Base-by-base conservation (phyloP, 2,113 vertebrate genomes). In the Psettodes erumei region DNA sequence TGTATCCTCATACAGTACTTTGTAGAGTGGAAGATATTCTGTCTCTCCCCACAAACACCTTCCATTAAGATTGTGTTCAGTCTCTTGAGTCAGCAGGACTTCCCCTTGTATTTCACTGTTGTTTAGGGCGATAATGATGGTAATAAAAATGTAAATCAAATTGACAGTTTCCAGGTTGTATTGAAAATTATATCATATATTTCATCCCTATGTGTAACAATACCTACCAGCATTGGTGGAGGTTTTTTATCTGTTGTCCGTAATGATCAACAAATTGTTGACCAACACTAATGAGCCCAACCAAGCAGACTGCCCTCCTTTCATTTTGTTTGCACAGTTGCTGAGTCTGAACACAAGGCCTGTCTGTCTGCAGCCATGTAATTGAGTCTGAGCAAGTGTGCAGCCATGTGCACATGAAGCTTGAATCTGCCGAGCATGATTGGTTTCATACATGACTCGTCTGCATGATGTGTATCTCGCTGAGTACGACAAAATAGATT, bases 231-330 rank as follows among this genome's bases (percentile, higher is more conserved):
- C 6, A 4, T 16, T 70, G 25, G 54, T 13, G 47, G 37, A 55
- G 38, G 42, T 48, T 45, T 13, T n/a, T 59, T 71, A n/a, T 65
- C 8, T 61, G 78, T 67, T 67, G 37, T 70, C 54, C 65, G 21
- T 83, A 72, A 84, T 73, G 71, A 85, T 81, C 38, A 63, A 48
- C 58, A 81, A 78, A 82, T 76, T 86, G 66, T 82, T 83, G 82
- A 83, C 43, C 5, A 43, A 51, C 61, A 23, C 35, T 86, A 88
- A 92, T 76, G 80, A 84, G 74, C 38, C 43, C 56, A 77, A 38
- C 43, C 60, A 54, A 85, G 83, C 89, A 84, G 65, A 79, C 75
- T 72, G 73, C 66, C 70, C 68, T 84, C 78, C 51, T 88, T 80
- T 87, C 83, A 84, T 60, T 37, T 59, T 61, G 81, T 86, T 54